These are phyloP conservation scores for Rhingia campestris DNA, from an alignment of 2,888 invertebrate species.

Conservation along the genomic window DNA sequence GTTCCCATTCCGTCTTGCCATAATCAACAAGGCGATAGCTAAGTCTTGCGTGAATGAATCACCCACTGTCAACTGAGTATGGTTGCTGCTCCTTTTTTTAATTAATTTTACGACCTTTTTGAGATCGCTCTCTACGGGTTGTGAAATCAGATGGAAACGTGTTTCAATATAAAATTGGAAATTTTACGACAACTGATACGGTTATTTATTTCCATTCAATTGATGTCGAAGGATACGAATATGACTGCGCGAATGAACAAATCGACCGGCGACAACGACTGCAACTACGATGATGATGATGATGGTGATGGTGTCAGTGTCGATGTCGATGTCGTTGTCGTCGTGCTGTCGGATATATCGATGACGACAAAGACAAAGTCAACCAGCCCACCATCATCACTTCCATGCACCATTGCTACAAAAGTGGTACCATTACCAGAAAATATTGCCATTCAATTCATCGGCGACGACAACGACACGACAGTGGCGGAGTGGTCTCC, in stretches of 20 bases:
- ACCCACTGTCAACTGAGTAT: constrained; percentile 23
- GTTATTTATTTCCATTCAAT: constrained; percentile 73
- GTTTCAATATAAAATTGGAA: constrained; percentile 71
- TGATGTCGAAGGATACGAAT: constrained; percentile 73
- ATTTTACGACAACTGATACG: constrained; percentile 73
- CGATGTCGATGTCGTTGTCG: constrained; percentile 16
- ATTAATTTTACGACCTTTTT: constrained; percentile 66
- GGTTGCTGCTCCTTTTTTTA: constrained; percentile 12
- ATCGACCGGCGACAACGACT: constrained; percentile 37
- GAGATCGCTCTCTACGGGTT: constrained; percentile 30
- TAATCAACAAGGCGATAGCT: neutral
- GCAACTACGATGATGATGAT: constrained; percentile 30
- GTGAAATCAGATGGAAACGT: constrained; percentile 70
- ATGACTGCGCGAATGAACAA: constrained; percentile 66
- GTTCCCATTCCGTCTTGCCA: too few species aligned
- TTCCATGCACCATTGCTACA: constrained; percentile 40
- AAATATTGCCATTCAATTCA: constrained; percentile 72
- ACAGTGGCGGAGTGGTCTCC: constrained; percentile 18
- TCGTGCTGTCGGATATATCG: constrained; percentile 65
- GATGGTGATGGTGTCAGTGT: constrained; percentile 64
- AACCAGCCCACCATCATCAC: constrained; percentile 57
- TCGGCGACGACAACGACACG: constrained; percentile 27
- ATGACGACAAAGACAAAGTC: constrained; percentile 68
- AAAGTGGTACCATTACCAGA: constrained; percentile 67
- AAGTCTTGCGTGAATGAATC: constrained; percentile 31